A percentile compares a stretch with the other conserved stretches of the same genome.
Evolutionary conservation across 2,113 vertebrate genomes (phyloP).

Genomic region (Mugil cephalus): DNA sequence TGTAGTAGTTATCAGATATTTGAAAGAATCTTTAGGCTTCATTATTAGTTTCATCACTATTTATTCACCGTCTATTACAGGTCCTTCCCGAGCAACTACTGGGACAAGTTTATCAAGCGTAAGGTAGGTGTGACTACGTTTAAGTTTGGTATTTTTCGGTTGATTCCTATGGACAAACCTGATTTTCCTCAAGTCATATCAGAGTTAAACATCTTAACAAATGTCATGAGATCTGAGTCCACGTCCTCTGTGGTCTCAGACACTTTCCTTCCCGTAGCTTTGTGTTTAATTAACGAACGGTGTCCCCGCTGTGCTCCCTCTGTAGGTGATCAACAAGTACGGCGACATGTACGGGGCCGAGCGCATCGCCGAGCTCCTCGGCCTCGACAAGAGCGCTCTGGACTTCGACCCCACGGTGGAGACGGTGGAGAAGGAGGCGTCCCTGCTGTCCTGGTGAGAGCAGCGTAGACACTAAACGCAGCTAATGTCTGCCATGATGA

Average conservation of each 20-base stretch:
- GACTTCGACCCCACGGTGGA: constrained; percentile 97
- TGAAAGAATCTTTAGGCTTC: too few relatives aligned
- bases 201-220: too few relatives aligned
- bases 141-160: too few relatives aligned
- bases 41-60: too few relatives aligned
- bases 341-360: constrained; percentile 96
- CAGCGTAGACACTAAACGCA: too few relatives aligned
- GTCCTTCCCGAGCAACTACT: constrained; percentile 97
- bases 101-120: constrained; percentile 99
- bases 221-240: too few relatives aligned
- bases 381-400: constrained; percentile 95
- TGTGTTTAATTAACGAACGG: background rate
- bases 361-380: constrained; percentile 96
- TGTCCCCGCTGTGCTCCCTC: constrained; percentile 5
- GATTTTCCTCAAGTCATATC: too few relatives aligned
- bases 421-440: constrained; percentile 89
- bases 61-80: constrained; percentile 76
- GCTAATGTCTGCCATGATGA: too few relatives aligned
- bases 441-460: constrained; percentile 93
- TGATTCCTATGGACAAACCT: too few relatives aligned
- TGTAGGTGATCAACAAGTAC: constrained; percentile 98
- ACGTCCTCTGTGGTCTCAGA: background rate
- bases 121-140: constrained; percentile 91
- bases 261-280: background rate
- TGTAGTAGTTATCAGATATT: too few relatives aligned